Evolutionary conservation across 2,113 vertebrate species (phyloP), one percentile per base, ranked within the genome.

Genomic region (Tylochromis polylepis): DNA sequence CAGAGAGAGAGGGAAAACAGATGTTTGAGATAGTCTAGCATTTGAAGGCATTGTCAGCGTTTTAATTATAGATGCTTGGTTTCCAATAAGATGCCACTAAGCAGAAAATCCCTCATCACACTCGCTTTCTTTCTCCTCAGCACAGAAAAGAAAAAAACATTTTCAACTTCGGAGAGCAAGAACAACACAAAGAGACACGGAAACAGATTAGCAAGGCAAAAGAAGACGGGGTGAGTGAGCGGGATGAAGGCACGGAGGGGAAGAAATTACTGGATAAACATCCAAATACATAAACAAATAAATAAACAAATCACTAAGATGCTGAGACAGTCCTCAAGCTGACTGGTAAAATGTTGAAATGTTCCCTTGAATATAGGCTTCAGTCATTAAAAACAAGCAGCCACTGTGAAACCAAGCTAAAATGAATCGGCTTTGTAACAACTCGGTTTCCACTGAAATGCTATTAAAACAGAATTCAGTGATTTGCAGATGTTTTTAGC

Each of bases 91-190:
- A 89, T 70, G 58, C 49, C 57, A 83, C 82, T 31, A 65, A 89
- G 83, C 85, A 90, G 88, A 90, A 94, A 87, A 92, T 90, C 80
- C 77, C 38, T 53, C 72, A 89, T 89, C 85, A 82, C 20, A 27
- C 80, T 65, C 6, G 38, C 41, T 57, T 34, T 77, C 22, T 85
- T 84, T 81, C 70, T 87, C 41, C 59, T 70, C 59, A 53, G 53
- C n/a, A 11, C 1, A 2, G n/a, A 34, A 67, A 84, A 78, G 36
- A 16, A 88, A 15, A 87, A 79, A 70, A 60, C n/a, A 83, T 81
- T 67, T 57, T 75, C 58, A 72, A 78, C 49, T 67, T 60, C 29
- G 62, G 43, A 65, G 78, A 85, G 41, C 18, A 22, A 83, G 36
- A 81, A 83, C 49, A 79, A 81, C 16, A 79, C n/a, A 3, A 27